These are phyloP conservation scores for Chloropsis hardwickii DNA, from an alignment of 2,113 vertebrate genomes.

Conservation along the genomic window DNA sequence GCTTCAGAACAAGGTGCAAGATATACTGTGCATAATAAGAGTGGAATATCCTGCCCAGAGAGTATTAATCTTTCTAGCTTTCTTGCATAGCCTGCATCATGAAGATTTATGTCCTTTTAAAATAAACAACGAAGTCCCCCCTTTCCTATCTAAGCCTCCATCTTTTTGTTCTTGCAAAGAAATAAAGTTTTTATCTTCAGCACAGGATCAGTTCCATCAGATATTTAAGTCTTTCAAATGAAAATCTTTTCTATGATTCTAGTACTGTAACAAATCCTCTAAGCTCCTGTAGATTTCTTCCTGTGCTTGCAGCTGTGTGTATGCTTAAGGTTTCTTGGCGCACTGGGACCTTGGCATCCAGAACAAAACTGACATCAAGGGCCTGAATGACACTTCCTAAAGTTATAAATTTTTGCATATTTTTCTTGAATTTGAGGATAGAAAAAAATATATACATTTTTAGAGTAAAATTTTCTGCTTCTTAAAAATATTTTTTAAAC, in stretches of 20 bases:
- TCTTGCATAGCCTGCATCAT: not conserved
- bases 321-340: not conserved
- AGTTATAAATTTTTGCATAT: not conserved
- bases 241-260: not conserved
- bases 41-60: conserved; percentile 7
- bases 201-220: not conserved
- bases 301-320: not conserved
- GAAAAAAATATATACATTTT: not conserved
- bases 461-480: not conserved
- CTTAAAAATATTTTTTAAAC: not conserved
- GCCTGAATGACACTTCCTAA: not conserved
- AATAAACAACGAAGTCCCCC: not conserved
- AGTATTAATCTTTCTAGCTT: conserved; percentile 29
- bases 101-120: conserved; percentile 27
- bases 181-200: not conserved
- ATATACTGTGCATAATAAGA: conserved; percentile 21
- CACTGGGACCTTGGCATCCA: not conserved
- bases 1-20: conserved; percentile 32
- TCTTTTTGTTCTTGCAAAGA: conserved; percentile 1
- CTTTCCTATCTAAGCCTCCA: not conserved
- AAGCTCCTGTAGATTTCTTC: not conserved
- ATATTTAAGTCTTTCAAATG: not conserved
- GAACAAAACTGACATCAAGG: not conserved
- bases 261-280: not conserved
- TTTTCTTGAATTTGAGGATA: not conserved